Conservation (phyloP, 2,113 vertebrate species). For the Anarhynchus alexandrinus region DNA sequence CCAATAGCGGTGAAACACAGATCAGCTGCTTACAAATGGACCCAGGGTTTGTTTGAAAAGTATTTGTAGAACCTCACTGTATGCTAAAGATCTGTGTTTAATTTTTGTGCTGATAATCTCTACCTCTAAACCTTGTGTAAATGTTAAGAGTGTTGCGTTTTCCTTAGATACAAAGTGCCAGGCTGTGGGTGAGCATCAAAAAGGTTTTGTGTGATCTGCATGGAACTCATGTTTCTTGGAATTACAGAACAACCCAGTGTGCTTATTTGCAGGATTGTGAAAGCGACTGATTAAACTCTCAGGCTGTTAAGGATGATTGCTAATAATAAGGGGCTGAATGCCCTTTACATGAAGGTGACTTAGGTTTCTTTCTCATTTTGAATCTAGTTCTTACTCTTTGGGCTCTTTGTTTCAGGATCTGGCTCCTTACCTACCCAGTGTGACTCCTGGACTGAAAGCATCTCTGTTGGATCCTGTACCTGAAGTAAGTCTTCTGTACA, state of each 20-base stretch:
- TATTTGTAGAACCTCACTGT: background rate
- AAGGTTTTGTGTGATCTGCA: background rate
- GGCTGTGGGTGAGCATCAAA: background rate
- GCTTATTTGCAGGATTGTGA: background rate
- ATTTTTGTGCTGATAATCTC: constrained; percentile 11
- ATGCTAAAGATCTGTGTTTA: background rate
- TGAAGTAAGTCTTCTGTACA: constrained; percentile 79
- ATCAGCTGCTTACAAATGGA: background rate
- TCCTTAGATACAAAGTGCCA: background rate
- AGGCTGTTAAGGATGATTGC: background rate
- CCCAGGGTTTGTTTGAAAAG: background rate
- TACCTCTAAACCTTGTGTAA: constrained; percentile 27
- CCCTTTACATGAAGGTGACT: background rate
- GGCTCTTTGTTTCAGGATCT: constrained; percentile 81
- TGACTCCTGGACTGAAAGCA: constrained; percentile 93
- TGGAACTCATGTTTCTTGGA: background rate
- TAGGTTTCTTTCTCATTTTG: background rate
- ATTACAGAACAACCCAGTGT: background rate
- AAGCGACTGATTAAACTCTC: background rate
- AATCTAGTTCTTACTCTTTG: background rate
- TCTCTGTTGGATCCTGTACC: constrained; percentile 96
- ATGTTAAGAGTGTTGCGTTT: constrained; percentile 14
- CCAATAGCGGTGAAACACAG: background rate
- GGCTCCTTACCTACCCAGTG: constrained; percentile 95
- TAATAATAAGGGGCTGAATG: background rate